A percentile compares a stretch with the other conserved stretches of the same genome.
Evolutionary conservation across 2,888 invertebrate genomes (phyloP).

Genomic region (Ptychoptera albimana): DNA sequence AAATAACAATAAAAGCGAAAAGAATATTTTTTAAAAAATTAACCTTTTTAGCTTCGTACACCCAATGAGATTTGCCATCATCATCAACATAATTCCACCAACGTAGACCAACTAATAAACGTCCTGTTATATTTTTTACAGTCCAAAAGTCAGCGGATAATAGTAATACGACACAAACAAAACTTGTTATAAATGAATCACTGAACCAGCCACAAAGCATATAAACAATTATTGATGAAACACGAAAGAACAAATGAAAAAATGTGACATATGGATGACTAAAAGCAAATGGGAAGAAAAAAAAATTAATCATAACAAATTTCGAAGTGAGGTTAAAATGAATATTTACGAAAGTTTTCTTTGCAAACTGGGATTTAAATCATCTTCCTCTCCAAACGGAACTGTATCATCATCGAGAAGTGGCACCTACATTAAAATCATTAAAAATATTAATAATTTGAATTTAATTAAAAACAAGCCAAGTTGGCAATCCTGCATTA

Average conservation of each 20-base stretch:
- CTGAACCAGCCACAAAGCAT: constrained; percentile 82
- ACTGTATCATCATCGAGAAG: constrained; percentile 73
- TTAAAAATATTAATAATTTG: background rate
- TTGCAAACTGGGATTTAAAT: constrained; percentile 21
- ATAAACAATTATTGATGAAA: constrained; percentile 70
- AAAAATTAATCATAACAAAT: constrained; percentile 5
- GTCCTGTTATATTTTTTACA: constrained; percentile 78
- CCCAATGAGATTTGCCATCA: constrained; percentile 94
- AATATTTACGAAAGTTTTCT: constrained; percentile 5
- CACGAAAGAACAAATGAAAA: constrained; percentile 81
- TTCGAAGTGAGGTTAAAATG: background rate
- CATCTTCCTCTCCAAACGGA: constrained; percentile 74
- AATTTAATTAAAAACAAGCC: no score
- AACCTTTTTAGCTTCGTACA: constrained; percentile 64
- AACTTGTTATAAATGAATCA: constrained; percentile 88
- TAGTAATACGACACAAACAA: constrained; percentile 76
- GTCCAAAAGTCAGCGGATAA: constrained; percentile 99
- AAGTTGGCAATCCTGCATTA: no score
- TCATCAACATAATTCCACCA: constrained; percentile 99
- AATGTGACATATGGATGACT: constrained; percentile 87
- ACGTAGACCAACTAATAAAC: constrained; percentile 83
- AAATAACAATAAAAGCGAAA: constrained; percentile 6
- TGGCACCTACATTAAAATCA: constrained; percentile 56
- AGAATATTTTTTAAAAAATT: background rate
- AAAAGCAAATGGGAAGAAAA: constrained; percentile 22